These are phyloP conservation scores for Oncorhynchus clarkii DNA, from an alignment of 2,113 vertebrate genomes.

Conservation along the genomic window DNA sequence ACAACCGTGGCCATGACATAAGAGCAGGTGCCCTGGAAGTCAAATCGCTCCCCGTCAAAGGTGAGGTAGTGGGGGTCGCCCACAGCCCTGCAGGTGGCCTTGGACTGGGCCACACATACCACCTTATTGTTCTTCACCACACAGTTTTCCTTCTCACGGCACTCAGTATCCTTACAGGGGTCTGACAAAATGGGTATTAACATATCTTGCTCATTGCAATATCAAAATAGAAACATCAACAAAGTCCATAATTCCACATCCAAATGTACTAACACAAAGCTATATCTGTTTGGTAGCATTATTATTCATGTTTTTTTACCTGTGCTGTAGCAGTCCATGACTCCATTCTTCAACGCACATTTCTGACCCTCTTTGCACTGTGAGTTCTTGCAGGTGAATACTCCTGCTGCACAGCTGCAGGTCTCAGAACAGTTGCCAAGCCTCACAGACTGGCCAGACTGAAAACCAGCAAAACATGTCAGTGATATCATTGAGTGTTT, in stretches of 20 bases:
- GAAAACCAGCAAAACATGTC: neutral
- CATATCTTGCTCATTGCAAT: too few species aligned
- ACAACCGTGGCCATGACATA: too few species aligned
- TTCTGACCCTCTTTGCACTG: neutral
- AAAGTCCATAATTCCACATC: too few species aligned
- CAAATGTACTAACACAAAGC: too few species aligned
- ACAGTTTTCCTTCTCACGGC: conserved; percentile 15
- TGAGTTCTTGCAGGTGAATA: neutral
- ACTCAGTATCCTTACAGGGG: neutral
- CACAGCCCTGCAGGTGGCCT: conserved; percentile 31
- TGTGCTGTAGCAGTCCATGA: conserved; percentile 13
- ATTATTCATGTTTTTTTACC: neutral
- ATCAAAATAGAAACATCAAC: too few species aligned
- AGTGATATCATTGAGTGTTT: too few species aligned
- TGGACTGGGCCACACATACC: conserved; percentile 5
- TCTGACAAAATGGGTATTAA: neutral
- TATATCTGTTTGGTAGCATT: neutral
- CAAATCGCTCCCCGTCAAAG: conserved; percentile 62
- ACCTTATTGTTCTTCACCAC: neutral
- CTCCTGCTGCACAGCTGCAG: conserved; percentile 1
- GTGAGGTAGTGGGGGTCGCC: conserved; percentile 66
- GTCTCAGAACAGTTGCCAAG: neutral
- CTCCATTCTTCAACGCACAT: conserved; percentile 9
- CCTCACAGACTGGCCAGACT: conserved; percentile 7
- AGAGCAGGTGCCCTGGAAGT: conserved; percentile 72